Percentiles rank a stretch among this genome's conserved stretches.
These are phyloP conservation scores for Conger conger DNA, from an alignment of 2,113 vertebrate species.

Conservation along the genomic window DNA sequence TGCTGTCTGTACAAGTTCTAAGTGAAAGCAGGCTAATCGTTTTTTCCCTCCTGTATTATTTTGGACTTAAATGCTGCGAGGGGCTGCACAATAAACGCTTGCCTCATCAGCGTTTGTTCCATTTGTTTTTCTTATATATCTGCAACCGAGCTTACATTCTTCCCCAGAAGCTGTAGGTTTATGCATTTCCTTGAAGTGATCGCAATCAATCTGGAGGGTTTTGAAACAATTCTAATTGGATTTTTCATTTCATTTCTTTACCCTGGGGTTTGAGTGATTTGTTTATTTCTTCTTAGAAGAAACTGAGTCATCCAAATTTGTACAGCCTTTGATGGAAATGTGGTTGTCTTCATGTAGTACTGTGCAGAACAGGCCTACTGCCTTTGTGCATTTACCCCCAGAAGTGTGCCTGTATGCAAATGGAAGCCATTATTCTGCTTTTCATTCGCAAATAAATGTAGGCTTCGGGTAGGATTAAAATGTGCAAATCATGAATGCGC, in stretches of 20 bases:
- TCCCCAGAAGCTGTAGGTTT: not conserved
- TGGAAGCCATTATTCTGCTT: not conserved
- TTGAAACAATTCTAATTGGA: not conserved
- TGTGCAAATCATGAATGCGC: not conserved
- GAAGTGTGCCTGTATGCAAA: constrained; percentile 18
- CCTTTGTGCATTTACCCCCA: not conserved
- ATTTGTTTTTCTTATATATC: no score
- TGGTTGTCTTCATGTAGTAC: not conserved
- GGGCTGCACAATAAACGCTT: no score
- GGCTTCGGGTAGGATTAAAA: not conserved
- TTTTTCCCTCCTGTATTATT: no score
- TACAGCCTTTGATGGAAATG: not conserved
- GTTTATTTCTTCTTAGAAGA: not conserved
- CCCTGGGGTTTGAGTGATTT: not conserved
- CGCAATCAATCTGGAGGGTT: not conserved
- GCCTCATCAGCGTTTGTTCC: no score
- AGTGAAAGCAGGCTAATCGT: no score
- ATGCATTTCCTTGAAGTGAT: not conserved
- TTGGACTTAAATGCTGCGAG: no score
- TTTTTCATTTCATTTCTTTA: not conserved
- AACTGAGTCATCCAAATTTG: not conserved
- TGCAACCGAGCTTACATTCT: constrained; percentile 1
- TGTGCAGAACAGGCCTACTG: not conserved
- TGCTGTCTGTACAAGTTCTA: no score
- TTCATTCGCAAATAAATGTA: not conserved